Evolutionary conservation across 2,797 vertebrate genomes (phyloP).

Genomic region (Etheostoma perlongum): DNA sequence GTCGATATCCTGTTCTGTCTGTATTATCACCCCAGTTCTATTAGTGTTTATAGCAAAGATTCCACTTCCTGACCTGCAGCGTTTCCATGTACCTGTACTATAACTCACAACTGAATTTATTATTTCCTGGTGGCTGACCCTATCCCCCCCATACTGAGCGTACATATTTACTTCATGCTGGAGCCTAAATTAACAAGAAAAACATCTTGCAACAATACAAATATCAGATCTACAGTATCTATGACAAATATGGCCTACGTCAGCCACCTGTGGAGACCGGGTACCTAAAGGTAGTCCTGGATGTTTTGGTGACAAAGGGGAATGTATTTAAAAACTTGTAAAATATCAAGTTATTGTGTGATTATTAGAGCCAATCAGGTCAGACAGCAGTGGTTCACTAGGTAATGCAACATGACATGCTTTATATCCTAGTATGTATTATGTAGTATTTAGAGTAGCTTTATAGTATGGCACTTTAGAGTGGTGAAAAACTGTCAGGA

Average conservation of each 20-base stretch:
- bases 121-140: no score
- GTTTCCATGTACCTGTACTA: not conserved
- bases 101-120: not conserved
- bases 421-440: not conserved
- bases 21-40: not conserved
- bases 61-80: not conserved
- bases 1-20: not conserved
- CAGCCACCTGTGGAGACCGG: no score
- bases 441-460: no score
- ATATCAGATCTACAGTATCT: no score
- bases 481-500: not conserved
- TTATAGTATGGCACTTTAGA: not conserved
- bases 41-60: not conserved
- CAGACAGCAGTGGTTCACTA: not conserved
- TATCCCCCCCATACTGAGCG: no score
- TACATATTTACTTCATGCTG: no score
- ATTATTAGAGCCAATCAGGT: not conserved
- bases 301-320: no score
- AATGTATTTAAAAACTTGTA: no score
- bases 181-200: no score
- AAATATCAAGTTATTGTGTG: not conserved
- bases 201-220: no score
- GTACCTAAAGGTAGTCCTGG: no score
- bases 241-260: no score
- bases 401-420: not conserved